Evolutionary conservation across 1,140 invertebrate species (phyloP), one percentile per base, ranked within the genome.

Genomic region (Antheraea pernyi): DNA sequence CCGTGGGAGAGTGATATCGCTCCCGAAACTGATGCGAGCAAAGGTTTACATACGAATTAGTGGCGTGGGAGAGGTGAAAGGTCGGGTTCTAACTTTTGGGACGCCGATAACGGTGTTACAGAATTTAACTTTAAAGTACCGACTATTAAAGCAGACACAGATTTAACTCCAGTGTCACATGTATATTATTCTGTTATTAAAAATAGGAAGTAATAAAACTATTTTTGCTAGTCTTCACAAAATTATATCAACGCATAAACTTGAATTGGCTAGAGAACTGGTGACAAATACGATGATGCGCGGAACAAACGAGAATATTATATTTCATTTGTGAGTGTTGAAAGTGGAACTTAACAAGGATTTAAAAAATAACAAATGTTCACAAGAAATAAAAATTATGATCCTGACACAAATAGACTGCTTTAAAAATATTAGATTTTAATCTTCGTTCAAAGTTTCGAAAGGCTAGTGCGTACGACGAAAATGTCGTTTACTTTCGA

Each of bases 51-150:
- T 82, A 84, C 73, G 76, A 83, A 85, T 84, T 84, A 86, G 75
- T 68, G 77, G 84, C 88, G 89, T 91, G 89, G 89, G 89, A 91
- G 82, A 89, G 88, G 86, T 89, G 81, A 90, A 84, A 90, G 86
- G 89, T 88, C 76, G 77, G 75, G 68, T 61, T 60, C 66, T 58
- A 73, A 72, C 75, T 79, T 70, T 80, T 73, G 58, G 71, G 74
- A 71, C 64, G 58, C 64, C 16, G 46, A 53, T 53, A 22, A 48
- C 72, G 71, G 74, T 69, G 67, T 68, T 68, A 48, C 69, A 61
- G 39, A 59, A 59, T 66, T 61, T 7, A 61, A 58, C 63, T 79
- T 77, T 69, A 68, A 79, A 72, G 53, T 53, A 67, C 53, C 65
- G 68, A 75, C 46, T n/a, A 53, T 53, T 53, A 53, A 16, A 19